phyloP scores from a whole-genome alignment of 2,888 invertebrate genomes.

The Drosophila putrida region DNA sequence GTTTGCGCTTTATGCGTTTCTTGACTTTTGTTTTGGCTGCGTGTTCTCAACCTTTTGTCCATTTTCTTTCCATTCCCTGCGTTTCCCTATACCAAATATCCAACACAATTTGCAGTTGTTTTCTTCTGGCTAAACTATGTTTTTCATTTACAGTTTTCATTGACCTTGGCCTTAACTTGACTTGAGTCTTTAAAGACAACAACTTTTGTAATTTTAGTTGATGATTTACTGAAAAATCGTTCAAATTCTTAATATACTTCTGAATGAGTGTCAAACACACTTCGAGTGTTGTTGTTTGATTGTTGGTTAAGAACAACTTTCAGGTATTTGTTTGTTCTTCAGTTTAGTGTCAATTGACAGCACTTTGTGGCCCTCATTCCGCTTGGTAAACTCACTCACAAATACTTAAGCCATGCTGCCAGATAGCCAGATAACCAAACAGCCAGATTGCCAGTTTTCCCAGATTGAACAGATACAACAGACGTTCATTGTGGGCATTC shows the following conservation, averaged over 20 bases:
- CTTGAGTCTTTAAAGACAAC: conserved; percentile 29
- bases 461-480: conserved; percentile 18
- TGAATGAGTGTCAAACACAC: conserved; percentile 6
- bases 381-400: conserved; percentile 16
- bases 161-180: conserved; percentile 46
- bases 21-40: conserved; percentile 55
- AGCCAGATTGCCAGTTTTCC: background rate
- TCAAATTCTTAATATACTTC: background rate
- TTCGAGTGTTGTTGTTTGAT: conserved; percentile 15
- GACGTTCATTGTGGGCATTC: conserved; percentile 16
- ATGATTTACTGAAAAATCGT: conserved; percentile 1
- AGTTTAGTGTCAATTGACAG: conserved; percentile 21
- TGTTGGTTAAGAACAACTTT: background rate
- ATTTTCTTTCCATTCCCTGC: background rate
- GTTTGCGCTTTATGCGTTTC: conserved; percentile 65
- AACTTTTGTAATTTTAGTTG: background rate
- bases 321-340: conserved; percentile 4
- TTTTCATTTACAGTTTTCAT: conserved; percentile 18
- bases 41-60: conserved; percentile 14
- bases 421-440: no score
- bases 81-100: background rate
- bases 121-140: conserved; percentile 19
- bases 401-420: conserved; percentile 38
- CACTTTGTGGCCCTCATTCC: conserved; percentile 23
- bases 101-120: conserved; percentile 38